Evolutionary conservation across 2,113 vertebrate genomes (phyloP).

Genomic region (Meles meles): DNA sequence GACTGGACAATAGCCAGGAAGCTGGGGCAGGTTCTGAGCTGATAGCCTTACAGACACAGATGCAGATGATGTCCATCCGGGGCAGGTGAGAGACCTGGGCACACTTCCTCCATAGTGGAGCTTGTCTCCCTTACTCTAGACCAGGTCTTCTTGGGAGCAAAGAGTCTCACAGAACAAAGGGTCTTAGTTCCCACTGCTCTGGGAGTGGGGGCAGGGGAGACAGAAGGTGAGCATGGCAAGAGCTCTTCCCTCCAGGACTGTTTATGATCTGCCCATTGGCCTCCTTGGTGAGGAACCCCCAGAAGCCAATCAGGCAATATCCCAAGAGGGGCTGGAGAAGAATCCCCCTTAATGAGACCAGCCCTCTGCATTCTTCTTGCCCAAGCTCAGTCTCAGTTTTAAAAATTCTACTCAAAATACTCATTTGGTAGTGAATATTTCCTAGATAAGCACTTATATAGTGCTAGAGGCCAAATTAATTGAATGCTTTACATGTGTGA

Average conservation of each 20-base stretch:
- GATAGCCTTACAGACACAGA: slow-evolving; percentile 1
- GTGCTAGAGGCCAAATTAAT: not conserved
- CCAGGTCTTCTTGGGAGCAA: slow-evolving; percentile 11
- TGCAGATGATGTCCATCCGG: not conserved
- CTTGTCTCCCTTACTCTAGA: not conserved
- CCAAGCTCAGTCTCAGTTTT: not conserved
- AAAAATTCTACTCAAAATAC: not conserved
- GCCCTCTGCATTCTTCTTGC: not conserved
- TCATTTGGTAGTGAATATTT: not conserved
- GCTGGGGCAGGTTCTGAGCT: not conserved
- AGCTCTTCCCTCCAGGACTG: not conserved
- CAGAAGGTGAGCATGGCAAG: not conserved
- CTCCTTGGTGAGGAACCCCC: not conserved
- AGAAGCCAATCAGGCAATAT: not conserved
- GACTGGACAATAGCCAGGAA: slow-evolving; percentile 42
- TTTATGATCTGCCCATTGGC: not conserved
- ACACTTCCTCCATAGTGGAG: not conserved
- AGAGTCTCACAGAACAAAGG: not conserved
- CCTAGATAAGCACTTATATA: not conserved
- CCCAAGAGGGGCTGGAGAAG: not conserved
- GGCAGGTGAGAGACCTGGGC: slow-evolving; percentile 9
- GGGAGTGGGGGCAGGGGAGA: not conserved
- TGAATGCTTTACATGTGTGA: not conserved
- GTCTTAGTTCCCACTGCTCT: not conserved
- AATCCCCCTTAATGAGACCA: not conserved